These are phyloP conservation scores for Florisuga fusca DNA, from an alignment of 2,797 vertebrate genomes.

Conservation along the genomic window DNA sequence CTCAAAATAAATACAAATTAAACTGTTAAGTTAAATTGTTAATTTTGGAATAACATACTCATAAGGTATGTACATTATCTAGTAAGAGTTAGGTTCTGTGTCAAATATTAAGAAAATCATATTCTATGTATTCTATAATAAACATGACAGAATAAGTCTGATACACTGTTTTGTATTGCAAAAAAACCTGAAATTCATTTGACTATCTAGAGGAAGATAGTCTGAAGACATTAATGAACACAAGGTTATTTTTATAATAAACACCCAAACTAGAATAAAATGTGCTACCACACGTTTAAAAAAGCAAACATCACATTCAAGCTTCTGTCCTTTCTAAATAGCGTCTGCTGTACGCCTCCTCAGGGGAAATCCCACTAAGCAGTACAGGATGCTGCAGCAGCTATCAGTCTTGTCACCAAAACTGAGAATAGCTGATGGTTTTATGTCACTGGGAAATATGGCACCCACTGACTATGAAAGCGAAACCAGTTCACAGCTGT, in stretches of 20 bases:
- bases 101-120: accelerated
- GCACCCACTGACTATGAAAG: neutral
- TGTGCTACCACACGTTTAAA: neutral
- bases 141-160: neutral
- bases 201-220: neutral
- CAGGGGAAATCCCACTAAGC: slow-evolving; percentile 83
- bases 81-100: neutral
- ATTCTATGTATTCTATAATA: neutral
- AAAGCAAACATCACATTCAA: neutral
- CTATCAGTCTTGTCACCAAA: slow-evolving; percentile 82
- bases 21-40: neutral
- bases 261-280: neutral
- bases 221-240: neutral
- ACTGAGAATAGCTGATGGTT: slow-evolving; percentile 74
- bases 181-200: slow-evolving; percentile 24
- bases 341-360: slow-evolving; percentile 79
- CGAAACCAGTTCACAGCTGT: neutral
- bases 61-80: neutral
- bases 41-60: neutral
- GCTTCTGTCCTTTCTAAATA: slow-evolving; percentile 78
- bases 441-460: slow-evolving; percentile 72
- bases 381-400: slow-evolving; percentile 77
- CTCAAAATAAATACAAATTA: neutral
- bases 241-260: neutral
- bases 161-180: neutral